Evolutionary conservation across 2,888 invertebrate genomes (phyloP), one percentile per base, ranked within the genome.

Genomic region (Myathropa florea): DNA sequence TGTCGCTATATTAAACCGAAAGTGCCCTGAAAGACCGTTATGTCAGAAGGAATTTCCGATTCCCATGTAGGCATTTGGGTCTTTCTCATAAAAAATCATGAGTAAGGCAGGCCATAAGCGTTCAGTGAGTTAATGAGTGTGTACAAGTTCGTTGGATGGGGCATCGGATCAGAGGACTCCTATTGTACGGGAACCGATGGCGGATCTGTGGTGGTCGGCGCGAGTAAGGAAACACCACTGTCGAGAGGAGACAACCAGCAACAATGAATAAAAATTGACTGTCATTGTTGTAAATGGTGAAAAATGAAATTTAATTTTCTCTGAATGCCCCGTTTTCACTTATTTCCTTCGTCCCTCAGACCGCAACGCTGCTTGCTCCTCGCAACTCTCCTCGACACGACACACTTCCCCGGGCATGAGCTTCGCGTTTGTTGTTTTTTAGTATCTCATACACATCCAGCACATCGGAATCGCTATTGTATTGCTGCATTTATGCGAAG

Each of bases 271-370:
- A 21, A 36, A 55, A 63, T 63, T 55, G 21, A 70, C 36, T 36
- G 24, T 24, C 60, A 55, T 80, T 80, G 60, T 63, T 39, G 80
- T 67, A 80, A 80, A 73, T 80, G 81, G 57, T 57, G 68, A 82
- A 82, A 82, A 82, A 82, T 71, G 68, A 65, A 82, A 82, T 76
- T 82, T 82, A 82, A 82, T 75, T 82, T 76, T 76, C 75, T 71
- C 81, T 39, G 57, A 65, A 72, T 65, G 79, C 21, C 46, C 75
- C 64, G 64, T 70, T 75, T 70, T 68, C 70, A 75, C 57, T 68
- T 73, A 63, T 61, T 80, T 73, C 33, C 24, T 28, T 28, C 60
- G 39, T 4, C 46, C 6, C 46, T 39, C 39, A n/a, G 39, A 39
- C 39, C 39, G n/a, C 39, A n/a, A n/a, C n/a, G n/a, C n/a, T n/a